Evolutionary conservation across 2,113 vertebrate species (phyloP).

Genomic region (Helogale parvula): DNA sequence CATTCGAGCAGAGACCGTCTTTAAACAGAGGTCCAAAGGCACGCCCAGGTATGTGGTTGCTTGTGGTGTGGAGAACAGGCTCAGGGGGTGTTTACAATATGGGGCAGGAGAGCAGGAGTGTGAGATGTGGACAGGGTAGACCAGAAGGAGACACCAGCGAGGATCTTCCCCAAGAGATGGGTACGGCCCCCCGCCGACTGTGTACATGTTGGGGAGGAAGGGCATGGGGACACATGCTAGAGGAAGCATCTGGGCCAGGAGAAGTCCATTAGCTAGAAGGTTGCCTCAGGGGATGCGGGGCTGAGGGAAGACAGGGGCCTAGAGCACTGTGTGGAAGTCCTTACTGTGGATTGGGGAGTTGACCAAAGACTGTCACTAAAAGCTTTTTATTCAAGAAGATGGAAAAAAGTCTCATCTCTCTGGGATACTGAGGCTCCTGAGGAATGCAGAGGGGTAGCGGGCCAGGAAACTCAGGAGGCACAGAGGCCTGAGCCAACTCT

Average conservation of each 20-base stretch:
- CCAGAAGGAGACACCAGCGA: neutral
- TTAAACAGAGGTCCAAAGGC: neutral
- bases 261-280: neutral
- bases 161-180: neutral
- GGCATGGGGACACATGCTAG: too few relatives aligned
- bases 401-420: slow-evolving; percentile 47
- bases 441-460: slow-evolving; percentile 35
- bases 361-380: slow-evolving; percentile 7
- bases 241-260: rapidly evolving
- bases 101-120: neutral
- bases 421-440: slow-evolving; percentile 48
- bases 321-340: neutral
- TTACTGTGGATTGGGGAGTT: slow-evolving; percentile 3
- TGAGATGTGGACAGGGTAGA: neutral
- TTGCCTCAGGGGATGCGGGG: neutral
- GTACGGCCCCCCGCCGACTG: rapidly evolving
- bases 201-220: neutral
- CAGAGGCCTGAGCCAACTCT: slow-evolving; percentile 32
- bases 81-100: neutral
- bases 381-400: slow-evolving; percentile 44
- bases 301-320: neutral
- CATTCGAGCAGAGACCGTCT: neutral
- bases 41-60: neutral
- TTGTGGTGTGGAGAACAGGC: neutral
- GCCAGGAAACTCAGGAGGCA: slow-evolving; percentile 63